These are phyloP conservation scores for Siniperca knerii DNA, from an alignment of 2,113 vertebrate genomes.

Conservation along the genomic window DNA sequence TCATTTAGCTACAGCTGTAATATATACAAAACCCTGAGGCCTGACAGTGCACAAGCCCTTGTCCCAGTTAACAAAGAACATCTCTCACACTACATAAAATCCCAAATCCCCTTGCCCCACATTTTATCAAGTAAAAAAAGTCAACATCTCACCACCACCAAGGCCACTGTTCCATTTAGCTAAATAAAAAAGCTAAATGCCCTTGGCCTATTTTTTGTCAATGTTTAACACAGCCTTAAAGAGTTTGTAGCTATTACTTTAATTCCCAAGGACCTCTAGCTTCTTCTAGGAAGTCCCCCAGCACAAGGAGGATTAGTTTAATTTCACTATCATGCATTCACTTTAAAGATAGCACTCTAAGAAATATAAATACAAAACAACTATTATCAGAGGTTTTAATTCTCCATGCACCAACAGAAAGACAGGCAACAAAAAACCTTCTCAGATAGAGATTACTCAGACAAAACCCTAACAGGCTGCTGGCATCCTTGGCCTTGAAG, in stretches of 20 bases:
- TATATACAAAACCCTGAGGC: constrained; percentile 26
- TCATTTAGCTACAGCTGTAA: neutral
- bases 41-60: constrained; percentile 49
- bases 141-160: constrained; percentile 51
- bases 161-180: constrained; percentile 67
- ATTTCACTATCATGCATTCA: constrained; percentile 30
- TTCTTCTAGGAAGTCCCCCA: constrained; percentile 24
- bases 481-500: neutral
- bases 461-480: neutral
- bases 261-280: constrained; percentile 39
- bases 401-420: neutral
- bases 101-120: constrained; percentile 67
- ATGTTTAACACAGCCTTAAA: constrained; percentile 49
- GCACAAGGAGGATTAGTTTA: constrained; percentile 44
- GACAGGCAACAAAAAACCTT: constrained; percentile 7
- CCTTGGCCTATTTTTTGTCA: constrained; percentile 71
- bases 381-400: constrained; percentile 1
- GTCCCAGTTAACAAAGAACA: constrained; percentile 71
- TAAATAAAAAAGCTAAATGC: constrained; percentile 57
- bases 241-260: constrained; percentile 55
- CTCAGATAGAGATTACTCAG: neutral
- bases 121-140: constrained; percentile 66
- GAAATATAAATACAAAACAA: constrained; percentile 7
- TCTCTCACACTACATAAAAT: constrained; percentile 51
- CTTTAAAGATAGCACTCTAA: constrained; percentile 10